These are phyloP conservation scores for Podarcis cretensis DNA, from an alignment of 2,113 vertebrate genomes.

Conservation along the genomic window DNA sequence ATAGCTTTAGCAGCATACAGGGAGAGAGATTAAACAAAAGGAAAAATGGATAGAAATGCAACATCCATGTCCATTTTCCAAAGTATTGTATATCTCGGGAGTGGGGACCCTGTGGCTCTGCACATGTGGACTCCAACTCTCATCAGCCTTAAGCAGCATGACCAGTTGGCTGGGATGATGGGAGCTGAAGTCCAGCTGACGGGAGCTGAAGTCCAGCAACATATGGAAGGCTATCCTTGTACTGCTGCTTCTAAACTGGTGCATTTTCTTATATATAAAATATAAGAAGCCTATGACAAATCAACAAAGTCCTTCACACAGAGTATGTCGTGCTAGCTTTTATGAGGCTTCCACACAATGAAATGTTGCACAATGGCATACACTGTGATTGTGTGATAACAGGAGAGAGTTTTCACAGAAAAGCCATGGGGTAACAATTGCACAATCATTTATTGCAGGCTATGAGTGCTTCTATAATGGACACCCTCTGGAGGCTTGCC, in stretches of 20 bases:
- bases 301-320: neutral
- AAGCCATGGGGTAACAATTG: neutral
- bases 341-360: no score
- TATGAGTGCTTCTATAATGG: neutral
- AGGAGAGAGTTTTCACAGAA: neutral
- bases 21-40: neutral
- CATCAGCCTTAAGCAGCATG: neutral
- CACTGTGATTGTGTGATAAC: slow-evolving; percentile 1
- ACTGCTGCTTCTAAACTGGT: neutral
- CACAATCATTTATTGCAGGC: neutral
- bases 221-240: neutral
- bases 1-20: neutral
- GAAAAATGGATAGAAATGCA: neutral
- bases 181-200: neutral
- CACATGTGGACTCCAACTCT: no score
- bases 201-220: neutral
- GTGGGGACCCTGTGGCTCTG: no score
- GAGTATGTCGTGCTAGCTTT: neutral
- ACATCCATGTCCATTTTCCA: neutral
- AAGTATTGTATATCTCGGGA: no score
- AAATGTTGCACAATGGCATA: neutral
- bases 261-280: neutral
- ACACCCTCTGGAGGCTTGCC: neutral
- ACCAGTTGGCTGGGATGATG: neutral
- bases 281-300: neutral